Conservation (phyloP, 2,113 vertebrate genomes). For the Seriola dumerili region DNA sequence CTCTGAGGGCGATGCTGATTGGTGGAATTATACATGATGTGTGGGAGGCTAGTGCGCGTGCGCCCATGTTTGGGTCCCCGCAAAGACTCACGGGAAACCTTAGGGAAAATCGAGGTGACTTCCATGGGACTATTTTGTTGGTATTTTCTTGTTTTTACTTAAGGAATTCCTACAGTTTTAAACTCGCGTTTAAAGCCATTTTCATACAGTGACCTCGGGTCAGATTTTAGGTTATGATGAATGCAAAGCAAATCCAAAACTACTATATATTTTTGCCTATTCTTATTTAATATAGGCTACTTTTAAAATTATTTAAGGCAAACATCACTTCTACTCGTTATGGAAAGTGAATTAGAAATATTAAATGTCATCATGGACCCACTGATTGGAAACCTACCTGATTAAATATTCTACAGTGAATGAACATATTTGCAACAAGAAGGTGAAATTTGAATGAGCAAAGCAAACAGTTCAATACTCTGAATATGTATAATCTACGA, state of each 20-base stretch:
- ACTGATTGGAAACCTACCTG: not conserved
- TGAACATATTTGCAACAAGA: not conserved
- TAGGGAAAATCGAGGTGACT: slow-evolving; percentile 12
- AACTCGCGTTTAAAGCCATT: not conserved
- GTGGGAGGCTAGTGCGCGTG: slow-evolving; percentile 50
- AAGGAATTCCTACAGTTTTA: not conserved
- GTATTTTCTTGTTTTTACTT: not conserved
- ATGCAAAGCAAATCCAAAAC: not conserved
- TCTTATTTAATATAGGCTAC: not conserved
- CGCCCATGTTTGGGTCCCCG: slow-evolving; percentile 4
- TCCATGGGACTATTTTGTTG: slow-evolving; percentile 26
- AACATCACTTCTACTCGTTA: not conserved
- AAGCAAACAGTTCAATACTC: not conserved
- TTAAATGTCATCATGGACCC: not conserved
- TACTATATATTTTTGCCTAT: not conserved
- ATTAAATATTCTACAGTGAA: not conserved
- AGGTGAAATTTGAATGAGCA: not conserved
- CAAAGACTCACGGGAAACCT: slow-evolving; percentile 69
- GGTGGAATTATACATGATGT: slow-evolving; percentile 55
- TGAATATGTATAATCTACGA: not conserved
- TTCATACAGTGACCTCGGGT: not conserved
- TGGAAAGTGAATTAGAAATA: not conserved
- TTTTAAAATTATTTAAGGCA: not conserved
- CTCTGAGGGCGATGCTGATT: slow-evolving; percentile 70
- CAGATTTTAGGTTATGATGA: not conserved